Evolutionary conservation across 2,888 invertebrate species (phyloP).

Genomic region (Calephelis perditalis): DNA sequence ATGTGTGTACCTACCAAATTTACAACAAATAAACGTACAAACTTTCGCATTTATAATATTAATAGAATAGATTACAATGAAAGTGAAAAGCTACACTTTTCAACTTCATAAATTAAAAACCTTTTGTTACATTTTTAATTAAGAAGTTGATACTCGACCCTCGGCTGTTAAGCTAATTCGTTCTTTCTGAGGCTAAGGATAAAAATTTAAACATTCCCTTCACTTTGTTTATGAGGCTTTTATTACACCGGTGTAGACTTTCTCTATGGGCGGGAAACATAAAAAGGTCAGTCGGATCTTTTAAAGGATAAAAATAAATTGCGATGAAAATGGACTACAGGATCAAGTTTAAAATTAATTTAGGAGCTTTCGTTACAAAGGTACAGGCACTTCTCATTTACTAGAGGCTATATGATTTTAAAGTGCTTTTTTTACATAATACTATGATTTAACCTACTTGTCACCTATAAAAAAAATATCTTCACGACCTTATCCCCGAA

Average conservation of each 20-base stretch:
- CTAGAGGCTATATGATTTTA: neutral
- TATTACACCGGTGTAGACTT: conserved; percentile 13
- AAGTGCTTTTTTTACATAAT: neutral
- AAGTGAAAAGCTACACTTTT: conserved; percentile 1
- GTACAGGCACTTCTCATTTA: neutral
- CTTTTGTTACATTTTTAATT: neutral
- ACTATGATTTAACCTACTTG: too few species aligned
- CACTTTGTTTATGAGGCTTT: conserved; percentile 15
- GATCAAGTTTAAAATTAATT: conserved; percentile 8
- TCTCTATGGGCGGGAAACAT: conserved; percentile 16
- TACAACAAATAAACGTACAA: too few species aligned
- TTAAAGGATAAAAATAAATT: conserved; percentile 13
- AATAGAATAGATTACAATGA: too few species aligned
- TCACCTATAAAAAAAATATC: too few species aligned
- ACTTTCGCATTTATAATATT: too few species aligned
- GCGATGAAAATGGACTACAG: conserved; percentile 13
- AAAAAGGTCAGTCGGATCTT: conserved; percentile 18
- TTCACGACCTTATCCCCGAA: too few species aligned
- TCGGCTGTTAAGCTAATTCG: neutral
- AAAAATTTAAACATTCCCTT: conserved; percentile 15
- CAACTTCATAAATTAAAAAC: too few species aligned
- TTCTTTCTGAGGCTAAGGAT: neutral
- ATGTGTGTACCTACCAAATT: too few species aligned
- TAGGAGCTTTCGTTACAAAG: neutral
- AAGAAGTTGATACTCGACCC: neutral